Evolutionary conservation across 2,888 invertebrate species (phyloP).

Genomic region (Drosophila mimetica): DNA sequence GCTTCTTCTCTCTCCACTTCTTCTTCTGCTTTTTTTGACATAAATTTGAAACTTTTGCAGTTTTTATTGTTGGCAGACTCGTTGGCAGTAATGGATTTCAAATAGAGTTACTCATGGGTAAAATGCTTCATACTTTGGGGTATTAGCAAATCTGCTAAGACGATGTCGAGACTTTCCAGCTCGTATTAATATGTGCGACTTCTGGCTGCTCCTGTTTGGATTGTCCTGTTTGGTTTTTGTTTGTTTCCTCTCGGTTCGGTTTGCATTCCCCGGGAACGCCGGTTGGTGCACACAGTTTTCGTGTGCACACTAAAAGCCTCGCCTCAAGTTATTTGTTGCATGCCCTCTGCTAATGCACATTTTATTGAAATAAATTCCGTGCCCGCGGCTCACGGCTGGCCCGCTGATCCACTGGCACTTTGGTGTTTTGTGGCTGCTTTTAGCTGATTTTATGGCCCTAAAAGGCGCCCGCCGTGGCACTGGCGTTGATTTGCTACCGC

Average conservation of each 20-base stretch:
- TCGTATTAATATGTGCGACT: conserved; percentile 59
- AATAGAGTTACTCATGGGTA: conserved; percentile 81
- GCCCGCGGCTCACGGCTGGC: conserved; percentile 43
- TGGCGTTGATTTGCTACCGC: conserved; percentile 69
- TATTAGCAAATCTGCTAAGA: conserved; percentile 76
- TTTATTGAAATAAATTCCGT: conserved; percentile 80
- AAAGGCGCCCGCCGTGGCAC: conserved; percentile 66
- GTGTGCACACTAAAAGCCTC: conserved; percentile 70
- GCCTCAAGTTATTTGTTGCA: conserved; percentile 78
- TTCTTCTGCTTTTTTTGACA: conserved; percentile 59
- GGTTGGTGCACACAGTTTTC: conserved; percentile 5
- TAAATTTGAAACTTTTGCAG: conserved; percentile 79
- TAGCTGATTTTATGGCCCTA: conserved; percentile 78
- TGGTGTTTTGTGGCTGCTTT: conserved; percentile 77
- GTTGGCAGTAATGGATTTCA: conserved; percentile 79
- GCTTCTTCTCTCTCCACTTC: conserved; percentile 20
- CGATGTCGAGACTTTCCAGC: conserved; percentile 36
- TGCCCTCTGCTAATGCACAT: conserved; percentile 71
- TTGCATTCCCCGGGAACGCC: conserved; percentile 51
- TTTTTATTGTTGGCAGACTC: conserved; percentile 76
- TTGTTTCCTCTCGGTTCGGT: conserved; percentile 13
- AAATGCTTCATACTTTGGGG: conserved; percentile 80
- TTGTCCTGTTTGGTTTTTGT: conserved; percentile 43
- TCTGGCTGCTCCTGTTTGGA: conserved; percentile 5
- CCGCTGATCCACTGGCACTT: conserved; percentile 54